Percentiles rank a stretch among this genome's conserved stretches.
Evolutionary conservation across 2,113 vertebrate species (phyloP).

Genomic region (Oxyruncus cristatus): DNA sequence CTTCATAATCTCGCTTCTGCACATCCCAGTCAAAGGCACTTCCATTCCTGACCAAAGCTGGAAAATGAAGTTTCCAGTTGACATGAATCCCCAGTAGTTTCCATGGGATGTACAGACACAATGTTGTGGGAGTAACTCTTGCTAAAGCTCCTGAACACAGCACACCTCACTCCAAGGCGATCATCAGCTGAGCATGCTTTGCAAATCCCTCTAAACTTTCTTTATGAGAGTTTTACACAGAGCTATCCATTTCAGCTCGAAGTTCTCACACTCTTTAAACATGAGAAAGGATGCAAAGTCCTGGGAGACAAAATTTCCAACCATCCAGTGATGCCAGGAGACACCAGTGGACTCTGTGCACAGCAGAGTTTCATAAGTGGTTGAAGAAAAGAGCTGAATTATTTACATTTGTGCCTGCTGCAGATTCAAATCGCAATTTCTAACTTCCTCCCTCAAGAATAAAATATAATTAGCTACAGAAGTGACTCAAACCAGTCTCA

Average conservation of each 20-base stretch:
- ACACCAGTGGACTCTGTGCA: background rate
- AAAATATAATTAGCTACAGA: background rate
- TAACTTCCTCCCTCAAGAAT: background rate
- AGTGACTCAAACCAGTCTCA: background rate
- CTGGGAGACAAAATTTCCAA: background rate
- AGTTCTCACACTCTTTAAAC: background rate
- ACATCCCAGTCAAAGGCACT: background rate
- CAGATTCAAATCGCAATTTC: background rate
- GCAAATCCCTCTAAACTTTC: background rate
- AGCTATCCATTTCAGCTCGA: background rate
- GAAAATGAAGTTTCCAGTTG: background rate
- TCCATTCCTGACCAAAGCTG: background rate
- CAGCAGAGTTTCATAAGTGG: background rate
- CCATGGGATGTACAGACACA: background rate
- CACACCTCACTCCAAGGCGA: background rate
- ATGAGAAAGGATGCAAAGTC: background rate
- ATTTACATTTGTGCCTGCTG: background rate
- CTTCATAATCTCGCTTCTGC: background rate
- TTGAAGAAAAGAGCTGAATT: background rate
- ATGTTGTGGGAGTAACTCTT: fast-evolving
- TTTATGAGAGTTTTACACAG: background rate
- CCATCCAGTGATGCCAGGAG: background rate
- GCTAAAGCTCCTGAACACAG: background rate
- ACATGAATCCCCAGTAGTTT: background rate
- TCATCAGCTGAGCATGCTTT: background rate